Conservation (phyloP, 2,797 vertebrate species). For the Antennarius maculatus region DNA sequence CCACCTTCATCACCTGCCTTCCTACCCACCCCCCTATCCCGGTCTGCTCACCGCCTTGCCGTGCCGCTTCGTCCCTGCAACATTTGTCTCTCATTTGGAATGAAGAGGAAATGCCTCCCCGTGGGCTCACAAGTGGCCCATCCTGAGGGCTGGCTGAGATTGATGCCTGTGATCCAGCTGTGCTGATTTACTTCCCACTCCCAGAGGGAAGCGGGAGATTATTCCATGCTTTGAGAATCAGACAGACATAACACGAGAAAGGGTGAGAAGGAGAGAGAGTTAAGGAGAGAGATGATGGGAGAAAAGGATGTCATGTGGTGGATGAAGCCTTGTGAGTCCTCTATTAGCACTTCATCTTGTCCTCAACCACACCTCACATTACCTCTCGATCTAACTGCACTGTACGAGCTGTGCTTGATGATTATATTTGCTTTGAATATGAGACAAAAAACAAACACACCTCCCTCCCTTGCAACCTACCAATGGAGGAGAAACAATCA, state of each 20-base stretch:
- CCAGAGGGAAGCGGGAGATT: conserved; percentile 77
- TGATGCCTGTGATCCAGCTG: conserved; percentile 83
- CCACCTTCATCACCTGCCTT: conserved; percentile 29
- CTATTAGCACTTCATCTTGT: conserved; percentile 64
- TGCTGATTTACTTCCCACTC: conserved; percentile 81
- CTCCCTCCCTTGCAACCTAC: conserved; percentile 21
- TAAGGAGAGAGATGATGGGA: conserved; percentile 27
- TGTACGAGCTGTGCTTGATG: conserved; percentile 43
- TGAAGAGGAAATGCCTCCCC: conserved; percentile 76
- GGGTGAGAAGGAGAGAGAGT: conserved; percentile 18
- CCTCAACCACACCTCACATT: conserved; percentile 60
- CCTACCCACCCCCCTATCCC: conserved; percentile 1
- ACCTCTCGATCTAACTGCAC: conserved; percentile 55
- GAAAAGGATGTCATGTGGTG: conserved; percentile 57
- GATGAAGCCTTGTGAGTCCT: conserved; percentile 62
- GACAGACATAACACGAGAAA: conserved; percentile 47
- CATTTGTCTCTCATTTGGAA: conserved; percentile 80
- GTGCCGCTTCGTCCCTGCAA: conserved; percentile 58
- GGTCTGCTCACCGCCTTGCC: not conserved
- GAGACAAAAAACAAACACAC: conserved; percentile 11
- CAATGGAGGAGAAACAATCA: conserved; percentile 50
- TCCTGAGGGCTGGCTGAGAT: conserved; percentile 80
- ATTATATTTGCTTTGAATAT: conserved; percentile 43
- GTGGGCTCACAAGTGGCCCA: conserved; percentile 77
- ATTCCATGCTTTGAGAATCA: conserved; percentile 70